Conservation (phyloP, 2,113 vertebrate species). For the Prionailurus viverrinus region DNA sequence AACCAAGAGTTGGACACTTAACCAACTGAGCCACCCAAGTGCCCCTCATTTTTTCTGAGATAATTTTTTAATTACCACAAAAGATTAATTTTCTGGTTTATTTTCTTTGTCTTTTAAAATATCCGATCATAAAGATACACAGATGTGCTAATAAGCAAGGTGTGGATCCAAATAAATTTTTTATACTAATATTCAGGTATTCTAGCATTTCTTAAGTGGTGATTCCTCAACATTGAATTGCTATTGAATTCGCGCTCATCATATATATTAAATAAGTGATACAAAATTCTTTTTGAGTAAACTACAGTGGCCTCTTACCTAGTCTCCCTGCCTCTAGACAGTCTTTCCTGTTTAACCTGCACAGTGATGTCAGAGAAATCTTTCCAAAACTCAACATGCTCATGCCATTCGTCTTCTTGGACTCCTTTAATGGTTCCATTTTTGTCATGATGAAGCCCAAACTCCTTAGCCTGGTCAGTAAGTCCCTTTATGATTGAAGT, state of each 20-base stretch:
- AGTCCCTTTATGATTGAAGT: not conserved
- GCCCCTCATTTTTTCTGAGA: not conserved
- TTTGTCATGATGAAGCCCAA: not conserved
- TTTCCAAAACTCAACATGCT: not conserved
- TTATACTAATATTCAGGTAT: conserved; percentile 6
- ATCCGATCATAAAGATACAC: not conserved
- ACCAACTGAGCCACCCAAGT: no score
- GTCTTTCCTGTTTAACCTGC: not conserved
- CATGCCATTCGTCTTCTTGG: not conserved
- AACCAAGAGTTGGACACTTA: no score
- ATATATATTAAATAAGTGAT: conserved; percentile 4
- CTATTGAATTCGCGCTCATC: not conserved
- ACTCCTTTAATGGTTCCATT: not conserved
- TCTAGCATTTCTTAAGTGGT: not conserved
- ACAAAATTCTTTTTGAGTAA: conserved; percentile 3
- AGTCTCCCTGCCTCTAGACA: not conserved
- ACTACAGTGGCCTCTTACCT: not conserved
- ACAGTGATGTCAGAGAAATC: not conserved
- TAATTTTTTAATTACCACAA: conserved; percentile 3
- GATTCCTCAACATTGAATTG: not conserved
- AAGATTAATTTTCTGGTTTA: conserved; percentile 8
- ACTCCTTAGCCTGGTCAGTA: not conserved
- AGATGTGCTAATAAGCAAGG: not conserved
- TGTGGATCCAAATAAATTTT: not conserved
- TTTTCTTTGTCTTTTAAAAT: not conserved